Base-by-base conservation (phyloP, 2,888 invertebrate species). In the Pheosia gnoma region DNA sequence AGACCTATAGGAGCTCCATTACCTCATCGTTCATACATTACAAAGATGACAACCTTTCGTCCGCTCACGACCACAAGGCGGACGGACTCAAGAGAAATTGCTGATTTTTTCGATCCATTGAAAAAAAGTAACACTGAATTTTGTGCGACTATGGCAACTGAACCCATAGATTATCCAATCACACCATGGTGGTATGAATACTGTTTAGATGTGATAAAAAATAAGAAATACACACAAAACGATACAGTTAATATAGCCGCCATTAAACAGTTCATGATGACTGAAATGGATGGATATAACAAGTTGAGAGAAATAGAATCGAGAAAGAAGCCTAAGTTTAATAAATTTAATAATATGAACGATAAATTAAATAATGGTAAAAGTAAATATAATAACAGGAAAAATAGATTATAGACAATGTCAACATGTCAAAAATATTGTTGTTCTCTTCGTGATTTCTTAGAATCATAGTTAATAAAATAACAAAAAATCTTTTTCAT, bases 101-200 rank as follows among this genome's bases (percentile, higher is more conserved):
- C 6, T 7, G 39, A 55, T 0, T 39, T 39, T 13, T 55, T 39
- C 39, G 55, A 55, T n/a, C 57, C 57, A 10, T 59, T 81, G 4
- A 74, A 69, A 37, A 64, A 86, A 39, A 81, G 86, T 0, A 86
- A 83, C 57, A 65, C 67, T 4, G 75, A 75, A 1, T 87, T 86
- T 58, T 89, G 89, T 61, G 36, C 68, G 0, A 63, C 80, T 25
- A 80, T 81, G 75, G 57, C 74, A 1, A 65, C 79, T 0, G 51
- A 63, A 0, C 69, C 80, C 0, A 67, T 76, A 3, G 63, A 73
- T 0, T 80, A 78, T 37, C 52, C 81, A 5, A 70, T 82, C 0
- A 63, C 86, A 4, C 89, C 89, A 0, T 89, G 87, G 87, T 89
- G 89, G 89, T 83, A 82, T 53, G 60, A 80, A 8, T 81, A 83